phyloP scores from a whole-genome alignment of 2,113 vertebrate species.

The Dicrurus megarhynchus region DNA sequence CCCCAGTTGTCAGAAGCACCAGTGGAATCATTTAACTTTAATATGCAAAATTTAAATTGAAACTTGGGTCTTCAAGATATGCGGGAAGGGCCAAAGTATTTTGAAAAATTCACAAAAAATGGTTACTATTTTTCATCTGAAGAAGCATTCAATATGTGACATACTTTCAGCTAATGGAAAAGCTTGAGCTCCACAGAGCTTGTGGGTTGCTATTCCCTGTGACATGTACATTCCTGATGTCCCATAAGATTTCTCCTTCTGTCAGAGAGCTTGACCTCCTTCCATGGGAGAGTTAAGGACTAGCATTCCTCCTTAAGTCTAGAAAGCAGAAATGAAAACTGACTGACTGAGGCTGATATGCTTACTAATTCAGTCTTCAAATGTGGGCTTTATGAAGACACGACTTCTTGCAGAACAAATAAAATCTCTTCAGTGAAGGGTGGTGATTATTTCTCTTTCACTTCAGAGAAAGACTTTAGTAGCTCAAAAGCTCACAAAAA shows the following conservation, averaged over 20 bases:
- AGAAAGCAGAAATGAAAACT: neutral
- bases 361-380: constrained; percentile 9
- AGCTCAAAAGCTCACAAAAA: neutral
- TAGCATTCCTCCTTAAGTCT: neutral
- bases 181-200: neutral
- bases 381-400: neutral
- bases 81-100: neutral
- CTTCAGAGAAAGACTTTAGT: constrained; percentile 19
- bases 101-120: neutral
- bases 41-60: neutral
- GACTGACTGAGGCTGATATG: neutral
- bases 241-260: neutral
- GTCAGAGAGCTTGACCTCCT: neutral
- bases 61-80: neutral
- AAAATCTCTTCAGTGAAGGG: constrained; percentile 16
- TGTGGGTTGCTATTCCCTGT: neutral
- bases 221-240: neutral
- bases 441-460: constrained; percentile 42
- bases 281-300: neutral
- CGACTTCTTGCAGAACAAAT: neutral
- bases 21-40: neutral
- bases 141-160: neutral
- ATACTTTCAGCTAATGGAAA: neutral
- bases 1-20: neutral
- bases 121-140: neutral